phyloP scores from a whole-genome alignment of 1,140 invertebrate genomes.

The Cataglyphis hispanica region DNA sequence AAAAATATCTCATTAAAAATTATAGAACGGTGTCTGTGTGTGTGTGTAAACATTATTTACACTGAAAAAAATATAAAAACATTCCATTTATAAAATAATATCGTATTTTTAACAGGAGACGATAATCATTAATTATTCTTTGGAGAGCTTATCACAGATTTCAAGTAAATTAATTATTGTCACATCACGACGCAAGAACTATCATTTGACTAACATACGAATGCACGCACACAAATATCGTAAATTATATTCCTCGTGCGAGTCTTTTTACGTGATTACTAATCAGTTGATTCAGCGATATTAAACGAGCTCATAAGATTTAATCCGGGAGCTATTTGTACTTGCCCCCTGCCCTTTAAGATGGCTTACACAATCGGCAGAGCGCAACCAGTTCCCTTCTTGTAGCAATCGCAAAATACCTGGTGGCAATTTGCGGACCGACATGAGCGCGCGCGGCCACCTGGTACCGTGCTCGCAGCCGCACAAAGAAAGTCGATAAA shows the following conservation, averaged over 20 bases:
- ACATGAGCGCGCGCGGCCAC: slow-evolving; percentile 32
- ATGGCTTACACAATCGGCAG: slow-evolving; percentile 35
- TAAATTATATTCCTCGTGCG: not conserved
- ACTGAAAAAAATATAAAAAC: not conserved
- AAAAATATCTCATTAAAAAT: not conserved
- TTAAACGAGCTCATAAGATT: slow-evolving; percentile 46
- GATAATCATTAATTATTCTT: not conserved
- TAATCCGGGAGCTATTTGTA: slow-evolving; percentile 42
- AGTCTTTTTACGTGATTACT: not conserved
- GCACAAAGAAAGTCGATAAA: slow-evolving; percentile 53
- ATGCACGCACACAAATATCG: not conserved
- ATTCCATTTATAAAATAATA: not conserved
- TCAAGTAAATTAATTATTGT: slow-evolving; percentile 5
- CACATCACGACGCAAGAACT: not conserved
- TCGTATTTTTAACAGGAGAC: not conserved
- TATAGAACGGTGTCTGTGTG: not conserved
- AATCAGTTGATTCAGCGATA: not conserved
- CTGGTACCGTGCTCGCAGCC: slow-evolving; percentile 14
- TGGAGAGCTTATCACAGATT: not conserved
- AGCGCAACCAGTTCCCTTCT: slow-evolving; percentile 34
- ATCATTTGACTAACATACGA: not conserved
- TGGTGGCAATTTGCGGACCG: slow-evolving; percentile 49
- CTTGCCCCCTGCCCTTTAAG: slow-evolving; percentile 44
- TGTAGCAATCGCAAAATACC: slow-evolving; percentile 50
- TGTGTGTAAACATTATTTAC: not conserved